Percentiles rank a stretch among this genome's conserved stretches.
phyloP scores from a whole-genome alignment of 2,797 vertebrate species.

The Arrhamphus sclerolepis region DNA sequence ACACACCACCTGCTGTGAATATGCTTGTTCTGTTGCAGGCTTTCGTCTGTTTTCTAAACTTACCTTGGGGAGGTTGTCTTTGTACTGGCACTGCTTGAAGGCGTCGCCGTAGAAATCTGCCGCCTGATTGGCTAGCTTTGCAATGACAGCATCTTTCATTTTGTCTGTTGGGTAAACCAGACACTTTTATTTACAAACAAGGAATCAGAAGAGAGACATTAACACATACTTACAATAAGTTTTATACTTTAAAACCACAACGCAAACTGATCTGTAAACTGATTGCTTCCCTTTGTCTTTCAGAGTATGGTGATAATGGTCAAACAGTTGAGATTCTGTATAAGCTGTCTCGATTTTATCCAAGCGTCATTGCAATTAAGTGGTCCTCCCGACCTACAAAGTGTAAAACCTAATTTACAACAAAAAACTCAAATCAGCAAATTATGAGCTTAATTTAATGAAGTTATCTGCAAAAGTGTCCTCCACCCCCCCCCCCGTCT shows the following conservation, averaged over 20 bases:
- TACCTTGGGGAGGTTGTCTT: slow-evolving; percentile 98
- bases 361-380: too few relatives aligned
- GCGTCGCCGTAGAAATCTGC: slow-evolving; percentile 97
- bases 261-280: background rate
- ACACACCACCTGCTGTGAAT: background rate
- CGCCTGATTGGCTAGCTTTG: slow-evolving; percentile 96
- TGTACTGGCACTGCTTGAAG: slow-evolving; percentile 98
- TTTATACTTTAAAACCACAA: background rate
- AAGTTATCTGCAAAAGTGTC: slow-evolving; percentile 36
- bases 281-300: background rate
- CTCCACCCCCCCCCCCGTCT: background rate
- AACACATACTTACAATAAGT: background rate
- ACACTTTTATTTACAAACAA: slow-evolving; percentile 11
- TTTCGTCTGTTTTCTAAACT: slow-evolving; percentile 51
- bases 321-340: background rate
- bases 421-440: slow-evolving; percentile 24
- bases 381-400: background rate
- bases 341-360: too few relatives aligned
- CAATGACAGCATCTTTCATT: slow-evolving; percentile 98
- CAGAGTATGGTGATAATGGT: background rate
- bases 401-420: slow-evolving; percentile 18
- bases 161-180: slow-evolving; percentile 82
- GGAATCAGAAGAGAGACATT: background rate
- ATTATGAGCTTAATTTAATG: slow-evolving; percentile 13
- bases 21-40: too few relatives aligned